Evolutionary conservation across 2,888 invertebrate genomes (phyloP), one percentile per base, ranked within the genome.

Genomic region (Dryadula phaetusa): DNA sequence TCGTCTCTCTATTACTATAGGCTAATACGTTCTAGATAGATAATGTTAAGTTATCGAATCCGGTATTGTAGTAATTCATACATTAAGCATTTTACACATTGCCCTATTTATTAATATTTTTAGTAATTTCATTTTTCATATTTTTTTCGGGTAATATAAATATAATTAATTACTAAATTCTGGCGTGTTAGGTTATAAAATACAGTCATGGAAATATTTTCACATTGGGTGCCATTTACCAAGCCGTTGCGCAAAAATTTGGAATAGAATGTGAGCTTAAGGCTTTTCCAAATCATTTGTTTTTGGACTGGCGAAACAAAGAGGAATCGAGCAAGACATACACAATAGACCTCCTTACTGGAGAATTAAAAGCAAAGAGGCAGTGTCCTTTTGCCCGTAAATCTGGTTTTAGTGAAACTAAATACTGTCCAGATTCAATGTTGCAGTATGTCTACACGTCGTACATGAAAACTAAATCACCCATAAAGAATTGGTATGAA

Each of bases 231-330:
- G 77, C 82, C 1, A 77, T 89, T 37, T 90, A 83, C 70, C 81
- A 86, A 64, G 82, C 85, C 0, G 77, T 90, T 1, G 87, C 89
- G 2, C 77, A 75, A 44, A 75, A 76, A n/a, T 85, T 85, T 64
- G 88, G 85, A 8, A 78, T 87, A 0, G 65, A 73, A 5, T 85
- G 86, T 67, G 79, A 85, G 22, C 70, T 92, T 37, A 77, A 87
- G 0, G 81, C 82, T 2, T 88, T 89, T 67, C 82, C 86, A 0
- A 83, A 86, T 68, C 90, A 91, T 73, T 69, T 89, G 65, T 88
- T 86, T 67, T 52, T 91, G 16, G 82, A 88, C 69, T 87, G 86
- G 85, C 77, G 77, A 40, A 79, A 82, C 54, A 74, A 70, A 12
- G 64, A 71, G 0, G 61, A 66, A n/a, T 47, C 63, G n/a, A 62